Evolutionary conservation across 1,140 invertebrate genomes (phyloP), one percentile per base, ranked within the genome.

Genomic region (Drosophila kanapiae): DNA sequence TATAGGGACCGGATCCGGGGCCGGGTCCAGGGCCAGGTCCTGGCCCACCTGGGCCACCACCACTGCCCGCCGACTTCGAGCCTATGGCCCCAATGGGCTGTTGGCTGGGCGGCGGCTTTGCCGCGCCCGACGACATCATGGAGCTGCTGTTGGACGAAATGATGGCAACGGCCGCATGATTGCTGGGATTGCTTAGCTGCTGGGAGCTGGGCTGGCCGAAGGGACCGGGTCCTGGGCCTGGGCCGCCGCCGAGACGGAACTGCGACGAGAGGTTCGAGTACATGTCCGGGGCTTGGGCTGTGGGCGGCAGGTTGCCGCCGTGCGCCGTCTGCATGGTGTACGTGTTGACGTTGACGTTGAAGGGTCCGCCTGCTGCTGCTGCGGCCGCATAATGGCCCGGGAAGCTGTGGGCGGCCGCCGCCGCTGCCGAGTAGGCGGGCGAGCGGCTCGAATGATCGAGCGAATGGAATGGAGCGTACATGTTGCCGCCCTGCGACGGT

Each of bases 81-180:
- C 97, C 96, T 85, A 98, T 96, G 69, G 97, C 95, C 82, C 96
- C 96, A 90, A 97, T 97, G 85, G 95, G 96, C 93, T 97, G 96
- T 57, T 95, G 95, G 11, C 96, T 96, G 51, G 63, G 71, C 45
- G 79, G 91, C 18, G 96, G 96, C 92, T 98, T 98, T 14, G 98
- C 96, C 75, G 95, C 96, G 11, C 91, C 91, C 40, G 97, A 96
- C 1, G 97, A 98, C 97, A 98, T 98, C 49, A 98, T 94, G 23
- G 97, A 97, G 93, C 97, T 97, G 76, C 91, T 93, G 75, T 85
- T 96, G 31, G 97, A 97, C 54, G 97, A 97, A 65, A 98, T 98
- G 69, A 98, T 95, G 49, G 91, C 63, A 11, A 92, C 91, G 0
- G 83, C 80, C 31, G 97, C 97, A 82, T 96, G 67, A 10, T 68